Evolutionary conservation across 2,797 vertebrate species (phyloP), one percentile per base, ranked within the genome.

Genomic region (Vespertilio murinus): DNA sequence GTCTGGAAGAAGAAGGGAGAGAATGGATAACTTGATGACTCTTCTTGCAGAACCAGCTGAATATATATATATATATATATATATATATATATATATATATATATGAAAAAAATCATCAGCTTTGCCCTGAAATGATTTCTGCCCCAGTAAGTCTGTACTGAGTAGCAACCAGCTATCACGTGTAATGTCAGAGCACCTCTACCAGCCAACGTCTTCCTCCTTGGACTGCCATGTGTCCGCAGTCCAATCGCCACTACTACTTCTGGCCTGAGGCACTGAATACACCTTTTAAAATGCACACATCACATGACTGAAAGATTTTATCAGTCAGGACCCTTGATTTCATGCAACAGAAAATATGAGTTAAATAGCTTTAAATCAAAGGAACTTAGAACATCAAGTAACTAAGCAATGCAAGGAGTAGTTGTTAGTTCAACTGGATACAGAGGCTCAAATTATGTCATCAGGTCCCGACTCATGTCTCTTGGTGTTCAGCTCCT

Each of bases 101-200:
- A 59, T 12, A 61, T 6, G n/a, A 56, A 25, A 25, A 3, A 22
- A 16, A 54, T 54, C 35, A 20, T 3, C 42, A 23, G 30, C 88
- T 90, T 47, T 91, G 69, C 45, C 33, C 47, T 25, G 25, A 70
- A 71, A 78, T 18, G 49, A 45, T 8, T 42, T 61, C 28, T n/a
- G 28, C 28, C 35, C 3, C 23, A 0, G 0, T 5, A 61, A 74
- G 23, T 47, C 64, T 73, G 28, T 30, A 61, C 70, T 6, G 0
- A 42, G 6, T 10, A 64, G 49, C 4, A 14, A 64, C 33, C 49
- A 3, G 22, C 28, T 3, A 10, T 0, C 11, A 13, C 0, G n/a
- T 6, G 1, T 11, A 20, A 77, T 5, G 10, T 25, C 33, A 18
- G 38, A 88, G 71, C 16, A 28, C 22, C 18, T 87, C 71, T 14